These are phyloP conservation scores for Troglohyphantes excavatus DNA, from an alignment of 2,888 invertebrate species.

Conservation along the genomic window DNA sequence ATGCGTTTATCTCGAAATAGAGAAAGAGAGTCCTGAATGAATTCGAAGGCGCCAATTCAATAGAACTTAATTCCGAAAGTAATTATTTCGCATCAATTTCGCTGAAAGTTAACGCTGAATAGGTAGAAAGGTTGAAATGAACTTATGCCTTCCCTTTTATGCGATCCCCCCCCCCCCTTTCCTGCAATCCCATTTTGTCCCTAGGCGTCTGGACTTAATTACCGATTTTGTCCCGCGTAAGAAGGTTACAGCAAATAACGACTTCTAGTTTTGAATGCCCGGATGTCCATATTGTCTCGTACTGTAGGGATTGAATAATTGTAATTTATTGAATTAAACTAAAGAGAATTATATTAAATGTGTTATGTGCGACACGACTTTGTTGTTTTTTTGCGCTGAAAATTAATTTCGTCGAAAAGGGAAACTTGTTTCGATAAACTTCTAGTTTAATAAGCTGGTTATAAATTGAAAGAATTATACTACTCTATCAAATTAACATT, in stretches of 20 bases:
- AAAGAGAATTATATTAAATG: neutral
- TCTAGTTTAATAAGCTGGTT: neutral
- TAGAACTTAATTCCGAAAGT: conserved; percentile 54
- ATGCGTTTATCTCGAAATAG: neutral
- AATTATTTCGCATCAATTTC: conserved; percentile 57
- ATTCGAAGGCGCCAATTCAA: conserved; percentile 18
- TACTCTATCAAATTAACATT: too few species aligned
- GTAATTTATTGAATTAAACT: neutral
- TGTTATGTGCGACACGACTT: neutral
- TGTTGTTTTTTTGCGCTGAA: too few species aligned
- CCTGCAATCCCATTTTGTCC: neutral
- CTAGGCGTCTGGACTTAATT: conserved; percentile 13
- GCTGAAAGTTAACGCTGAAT: neutral
- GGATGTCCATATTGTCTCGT: neutral
- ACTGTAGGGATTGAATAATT: neutral
- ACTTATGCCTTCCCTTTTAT: too few species aligned
- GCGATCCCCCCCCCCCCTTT: conserved; percentile 2
- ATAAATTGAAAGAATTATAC: too few species aligned
- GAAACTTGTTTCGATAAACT: neutral
- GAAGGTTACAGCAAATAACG: neutral
- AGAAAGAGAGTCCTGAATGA: neutral
- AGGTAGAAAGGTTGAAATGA: conserved; percentile 14
- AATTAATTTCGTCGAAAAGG: neutral
- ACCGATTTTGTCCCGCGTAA: neutral
- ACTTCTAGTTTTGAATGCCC: conserved; percentile 1